These are phyloP conservation scores for Octopus sinensis DNA, from an alignment of 1,140 invertebrate genomes.

Conservation along the genomic window DNA sequence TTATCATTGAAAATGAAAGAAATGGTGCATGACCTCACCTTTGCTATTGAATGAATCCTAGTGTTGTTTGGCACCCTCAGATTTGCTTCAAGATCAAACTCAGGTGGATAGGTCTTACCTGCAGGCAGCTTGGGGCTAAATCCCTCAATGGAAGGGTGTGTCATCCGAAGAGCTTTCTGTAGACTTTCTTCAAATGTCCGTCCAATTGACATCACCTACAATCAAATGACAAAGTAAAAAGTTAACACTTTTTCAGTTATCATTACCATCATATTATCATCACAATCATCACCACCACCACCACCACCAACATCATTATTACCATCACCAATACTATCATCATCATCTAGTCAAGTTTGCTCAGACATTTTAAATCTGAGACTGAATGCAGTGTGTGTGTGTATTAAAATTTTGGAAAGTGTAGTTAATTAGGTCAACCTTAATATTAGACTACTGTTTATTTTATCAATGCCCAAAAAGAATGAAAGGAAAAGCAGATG, in stretches of 20 bases:
- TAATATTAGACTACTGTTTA: too few relatives aligned
- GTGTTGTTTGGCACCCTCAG: conserved; percentile 37
- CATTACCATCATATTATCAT: too few relatives aligned
- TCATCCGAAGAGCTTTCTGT: conserved; percentile 48
- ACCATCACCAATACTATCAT: too few relatives aligned
- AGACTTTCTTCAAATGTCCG: conserved; percentile 48
- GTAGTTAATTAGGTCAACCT: too few relatives aligned
- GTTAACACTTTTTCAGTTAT: background rate
- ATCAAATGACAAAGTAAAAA: conserved; percentile 1
- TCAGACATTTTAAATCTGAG: too few relatives aligned
- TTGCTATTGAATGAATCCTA: conserved; percentile 43
- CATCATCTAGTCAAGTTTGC: too few relatives aligned
- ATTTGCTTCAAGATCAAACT: conserved; percentile 36
- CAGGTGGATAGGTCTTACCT: conserved; percentile 35
- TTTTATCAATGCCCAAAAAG: too few relatives aligned
- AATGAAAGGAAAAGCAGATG: too few relatives aligned
- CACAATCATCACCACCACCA: too few relatives aligned
- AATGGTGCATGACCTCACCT: conserved; percentile 26
- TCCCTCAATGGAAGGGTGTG: conserved; percentile 38
- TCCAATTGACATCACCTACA: conserved; percentile 48
- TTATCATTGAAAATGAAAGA: background rate
- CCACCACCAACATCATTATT: too few relatives aligned
- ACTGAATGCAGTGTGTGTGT: too few relatives aligned
- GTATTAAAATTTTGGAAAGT: too few relatives aligned
- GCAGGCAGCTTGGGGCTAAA: conserved; percentile 37